phyloP scores from a whole-genome alignment of 2,888 invertebrate species.

The Agriopis leucophaearia region DNA sequence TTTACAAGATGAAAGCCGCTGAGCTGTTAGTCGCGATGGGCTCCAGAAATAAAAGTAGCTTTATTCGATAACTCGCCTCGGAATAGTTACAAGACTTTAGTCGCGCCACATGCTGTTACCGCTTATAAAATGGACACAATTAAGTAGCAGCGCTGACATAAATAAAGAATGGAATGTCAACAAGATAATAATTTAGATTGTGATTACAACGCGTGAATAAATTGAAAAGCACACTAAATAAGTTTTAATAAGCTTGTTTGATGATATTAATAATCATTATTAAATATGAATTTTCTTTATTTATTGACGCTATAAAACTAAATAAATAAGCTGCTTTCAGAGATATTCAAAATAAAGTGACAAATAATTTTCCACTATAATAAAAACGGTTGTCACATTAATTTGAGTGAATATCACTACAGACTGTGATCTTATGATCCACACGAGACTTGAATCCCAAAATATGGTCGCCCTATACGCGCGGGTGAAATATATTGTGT shows the following conservation, averaged over 20 bases:
- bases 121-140: conserved; percentile 22
- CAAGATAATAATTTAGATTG: conserved; percentile 30
- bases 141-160: conserved; percentile 21
- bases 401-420: conserved; percentile 39
- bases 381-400: conserved; percentile 39
- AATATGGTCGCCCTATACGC: conserved; percentile 64
- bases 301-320: conserved; percentile 20
- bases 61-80: conserved; percentile 79
- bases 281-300: conserved; percentile 25
- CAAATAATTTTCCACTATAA: conserved; percentile 34
- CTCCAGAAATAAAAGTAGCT: conserved; percentile 83
- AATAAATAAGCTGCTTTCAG: conserved; percentile 19
- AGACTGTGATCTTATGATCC: conserved; percentile 40
- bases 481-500: conserved; percentile 79
- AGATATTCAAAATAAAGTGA: conserved; percentile 33
- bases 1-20: conserved; percentile 85
- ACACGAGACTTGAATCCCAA: conserved; percentile 48
- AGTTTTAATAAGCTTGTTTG: conserved; percentile 34
- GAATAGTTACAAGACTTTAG: conserved; percentile 68
- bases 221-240: conserved; percentile 23
- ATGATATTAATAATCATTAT: conserved; percentile 28
- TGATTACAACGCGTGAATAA: conserved; percentile 28
- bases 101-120: conserved; percentile 51
- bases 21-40: conserved; percentile 70
- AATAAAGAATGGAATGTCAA: conserved; percentile 28